Base-by-base conservation (phyloP, 2,888 invertebrate species). In the Caenorhabditis afra region DNA sequence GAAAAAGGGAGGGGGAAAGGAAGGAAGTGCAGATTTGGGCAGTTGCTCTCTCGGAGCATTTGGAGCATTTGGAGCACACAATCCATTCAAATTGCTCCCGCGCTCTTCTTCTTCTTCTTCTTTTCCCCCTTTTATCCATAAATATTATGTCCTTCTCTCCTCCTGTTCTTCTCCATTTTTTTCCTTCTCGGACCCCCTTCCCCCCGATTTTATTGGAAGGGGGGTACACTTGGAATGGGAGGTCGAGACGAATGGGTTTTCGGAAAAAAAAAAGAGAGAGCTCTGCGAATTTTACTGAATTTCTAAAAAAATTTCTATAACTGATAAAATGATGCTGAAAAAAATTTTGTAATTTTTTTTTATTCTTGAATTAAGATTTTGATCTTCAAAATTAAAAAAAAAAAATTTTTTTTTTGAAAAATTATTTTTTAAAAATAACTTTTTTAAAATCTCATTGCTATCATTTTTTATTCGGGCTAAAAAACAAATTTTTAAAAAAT, bases 111-210 rank as follows among this genome's bases (percentile, higher is more conserved):
- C n/a, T n/a, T n/a, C n/a, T n/a, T n/a, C n/a, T n/a, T n/a, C n/a
- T n/a, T n/a, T n/a, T n/a, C n/a, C n/a, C n/a, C n/a, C n/a, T n/a
- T 58, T 52, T 71, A 55, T 73, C 64, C 64, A 73, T 73, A 55
- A 73, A 73, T 73, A 73, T 73, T 73, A 73, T 73, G 73, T 59
- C 74, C 66, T 66, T 74, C 52, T 37, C 53, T 44, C 37, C 41
- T 49, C 18, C 35, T 29, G 16, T 10, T 39, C 44, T 45, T 44
- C 58, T 20, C 14, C 10, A 2, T n/a, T 45, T 58, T 22, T 22
- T 23, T 44, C 10, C 35, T 23, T 41, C 14, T 53, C 14, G 4
- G 3, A 8, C 23, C n/a, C 29, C 23, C 53, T 16, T 35, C 29
- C n/a, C 47, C 66, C 41, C 18, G 18, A 50, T 55, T 29, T 29